These are phyloP conservation scores for Sebastiscus tertius DNA, from an alignment of 2,797 vertebrate genomes.

Conservation along the genomic window DNA sequence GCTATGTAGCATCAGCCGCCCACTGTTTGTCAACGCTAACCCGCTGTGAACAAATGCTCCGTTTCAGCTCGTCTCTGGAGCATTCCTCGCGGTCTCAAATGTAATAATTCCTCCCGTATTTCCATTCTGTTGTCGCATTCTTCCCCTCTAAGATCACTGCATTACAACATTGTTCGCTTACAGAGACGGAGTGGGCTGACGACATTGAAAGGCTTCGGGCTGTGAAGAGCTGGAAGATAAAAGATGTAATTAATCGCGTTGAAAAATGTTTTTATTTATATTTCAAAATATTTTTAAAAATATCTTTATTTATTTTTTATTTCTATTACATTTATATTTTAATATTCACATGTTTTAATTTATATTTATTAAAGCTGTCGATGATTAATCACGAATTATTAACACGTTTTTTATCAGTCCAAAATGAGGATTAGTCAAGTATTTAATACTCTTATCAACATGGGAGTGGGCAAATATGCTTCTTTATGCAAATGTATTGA, in stretches of 20 bases:
- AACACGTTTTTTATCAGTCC: too few species aligned
- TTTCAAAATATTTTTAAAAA: too few species aligned
- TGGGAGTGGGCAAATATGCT: too few species aligned
- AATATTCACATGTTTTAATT: too few species aligned
- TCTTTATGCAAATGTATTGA: too few species aligned
- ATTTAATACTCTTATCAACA: too few species aligned
- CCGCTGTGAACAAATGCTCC: slow-evolving; percentile 51
- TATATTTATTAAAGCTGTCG: too few species aligned
- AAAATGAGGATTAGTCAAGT: too few species aligned
- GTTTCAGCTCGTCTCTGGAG: slow-evolving; percentile 38
- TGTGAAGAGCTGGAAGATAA: background rate
- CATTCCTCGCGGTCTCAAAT: slow-evolving; percentile 56
- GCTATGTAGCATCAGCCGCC: slow-evolving; percentile 10
- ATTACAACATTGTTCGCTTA: slow-evolving; percentile 51
- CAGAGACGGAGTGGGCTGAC: slow-evolving; percentile 24
- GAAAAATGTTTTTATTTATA: background rate
- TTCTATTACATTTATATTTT: too few species aligned
- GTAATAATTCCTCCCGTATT: slow-evolving; percentile 43
- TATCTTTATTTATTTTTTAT: too few species aligned
- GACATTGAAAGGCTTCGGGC: slow-evolving; percentile 10
- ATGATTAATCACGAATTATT: too few species aligned
- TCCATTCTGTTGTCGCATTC: slow-evolving; percentile 66
- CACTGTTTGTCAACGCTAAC: slow-evolving; percentile 40
- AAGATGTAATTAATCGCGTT: background rate
- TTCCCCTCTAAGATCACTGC: slow-evolving; percentile 61